Evolutionary conservation across 2,113 vertebrate species (phyloP).

Genomic region (Coturnix japonica): DNA sequence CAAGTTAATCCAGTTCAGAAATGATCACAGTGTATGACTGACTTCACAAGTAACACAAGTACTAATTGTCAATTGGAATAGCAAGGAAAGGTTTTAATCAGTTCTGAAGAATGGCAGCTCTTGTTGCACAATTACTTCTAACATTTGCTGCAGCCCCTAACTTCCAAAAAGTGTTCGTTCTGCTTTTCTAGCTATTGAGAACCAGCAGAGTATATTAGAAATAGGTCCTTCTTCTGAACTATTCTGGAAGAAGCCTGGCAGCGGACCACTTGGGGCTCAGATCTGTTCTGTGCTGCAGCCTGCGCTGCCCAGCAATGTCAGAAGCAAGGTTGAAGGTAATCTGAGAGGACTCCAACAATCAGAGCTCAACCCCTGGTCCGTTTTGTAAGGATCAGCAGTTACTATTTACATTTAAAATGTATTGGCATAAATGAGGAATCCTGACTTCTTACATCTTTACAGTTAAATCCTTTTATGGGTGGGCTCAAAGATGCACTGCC

Average conservation of each 20-base stretch:
- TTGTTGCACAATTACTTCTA: not conserved
- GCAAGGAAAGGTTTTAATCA: not conserved
- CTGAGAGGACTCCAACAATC: not conserved
- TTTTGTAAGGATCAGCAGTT: conserved; percentile 15
- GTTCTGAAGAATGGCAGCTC: not conserved
- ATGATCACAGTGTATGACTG: not conserved
- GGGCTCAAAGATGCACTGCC: not conserved
- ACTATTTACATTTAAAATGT: not conserved
- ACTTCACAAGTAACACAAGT: not conserved
- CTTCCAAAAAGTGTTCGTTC: not conserved
- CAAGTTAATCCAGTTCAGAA: not conserved
- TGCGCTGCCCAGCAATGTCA: not conserved
- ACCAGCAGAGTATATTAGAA: not conserved
- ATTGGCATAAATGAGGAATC: not conserved
- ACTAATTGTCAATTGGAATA: not conserved
- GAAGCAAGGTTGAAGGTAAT: conserved; percentile 28
- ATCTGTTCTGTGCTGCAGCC: rapidly evolving
- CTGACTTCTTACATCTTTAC: not conserved
- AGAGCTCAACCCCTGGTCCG: not conserved
- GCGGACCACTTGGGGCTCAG: not conserved
- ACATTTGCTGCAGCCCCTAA: not conserved
- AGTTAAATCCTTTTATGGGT: not conserved
- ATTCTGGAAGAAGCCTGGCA: not conserved
- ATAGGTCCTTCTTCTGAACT: not conserved
- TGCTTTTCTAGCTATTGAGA: not conserved